These are phyloP conservation scores for Harpia harpyja DNA, from an alignment of 2,797 vertebrate genomes.

Conservation along the genomic window DNA sequence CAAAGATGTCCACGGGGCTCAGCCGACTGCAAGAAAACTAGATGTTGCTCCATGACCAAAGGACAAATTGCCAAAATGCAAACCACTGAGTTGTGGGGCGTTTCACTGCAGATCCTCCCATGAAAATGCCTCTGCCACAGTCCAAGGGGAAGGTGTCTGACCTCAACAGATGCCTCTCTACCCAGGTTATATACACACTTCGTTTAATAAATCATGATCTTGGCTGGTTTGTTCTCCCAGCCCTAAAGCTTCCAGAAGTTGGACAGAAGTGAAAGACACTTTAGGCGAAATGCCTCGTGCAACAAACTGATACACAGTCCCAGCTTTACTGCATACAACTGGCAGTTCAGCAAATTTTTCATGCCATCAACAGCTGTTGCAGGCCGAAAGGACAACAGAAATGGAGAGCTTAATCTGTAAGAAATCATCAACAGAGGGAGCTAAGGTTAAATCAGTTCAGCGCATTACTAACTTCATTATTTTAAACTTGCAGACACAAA, in stretches of 20 bases:
- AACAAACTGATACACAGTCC: not conserved
- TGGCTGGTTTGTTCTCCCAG: not conserved
- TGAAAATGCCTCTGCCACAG: rapidly evolving
- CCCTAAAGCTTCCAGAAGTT: not conserved
- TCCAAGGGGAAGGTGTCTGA: rapidly evolving
- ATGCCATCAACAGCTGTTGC: not conserved
- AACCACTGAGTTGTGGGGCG: rapidly evolving
- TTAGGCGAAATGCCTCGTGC: not conserved
- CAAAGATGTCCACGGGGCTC: not conserved
- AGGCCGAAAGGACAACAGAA: not conserved
- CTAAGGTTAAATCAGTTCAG: not conserved
- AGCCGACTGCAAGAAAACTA: not conserved
- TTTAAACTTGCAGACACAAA: not conserved
- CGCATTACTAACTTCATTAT: not conserved
- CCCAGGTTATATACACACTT: not conserved
- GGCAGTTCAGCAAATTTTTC: not conserved
- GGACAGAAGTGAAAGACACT: not conserved
- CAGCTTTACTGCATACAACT: too few species aligned
- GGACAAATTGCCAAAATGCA: not conserved
- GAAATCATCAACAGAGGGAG: not conserved
- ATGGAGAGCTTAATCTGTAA: not conserved
- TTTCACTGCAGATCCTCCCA: not conserved
- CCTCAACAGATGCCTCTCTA: not conserved
- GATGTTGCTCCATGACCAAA: not conserved
- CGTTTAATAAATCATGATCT: rapidly evolving